Evolutionary conservation across 2,888 invertebrate species (phyloP).

Genomic region (Drosophila infuscata): DNA sequence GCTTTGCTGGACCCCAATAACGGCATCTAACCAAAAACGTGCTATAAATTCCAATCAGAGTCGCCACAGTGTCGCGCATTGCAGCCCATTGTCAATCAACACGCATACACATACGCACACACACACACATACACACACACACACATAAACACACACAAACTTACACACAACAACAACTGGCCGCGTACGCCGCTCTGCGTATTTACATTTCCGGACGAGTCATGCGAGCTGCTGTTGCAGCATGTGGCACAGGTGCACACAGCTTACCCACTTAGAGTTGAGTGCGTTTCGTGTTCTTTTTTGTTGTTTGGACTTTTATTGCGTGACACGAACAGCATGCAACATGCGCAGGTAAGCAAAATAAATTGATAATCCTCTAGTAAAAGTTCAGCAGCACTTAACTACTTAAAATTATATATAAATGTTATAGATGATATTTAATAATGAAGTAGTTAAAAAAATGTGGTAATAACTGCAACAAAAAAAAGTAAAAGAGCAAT

Average conservation of each 20-base stretch:
- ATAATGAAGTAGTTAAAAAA: neutral
- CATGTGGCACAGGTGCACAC: slow-evolving; percentile 38
- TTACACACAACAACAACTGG: slow-evolving; percentile 1
- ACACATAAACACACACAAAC: neutral
- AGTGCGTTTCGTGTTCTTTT: neutral
- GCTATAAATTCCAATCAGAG: slow-evolving; percentile 74
- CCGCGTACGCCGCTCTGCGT: slow-evolving; percentile 38
- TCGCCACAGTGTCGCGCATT: slow-evolving; percentile 43
- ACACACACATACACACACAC: slow-evolving; percentile 7
- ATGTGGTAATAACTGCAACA: neutral
- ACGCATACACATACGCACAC: slow-evolving; percentile 25
- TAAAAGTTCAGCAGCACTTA: neutral
- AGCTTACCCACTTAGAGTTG: slow-evolving; percentile 19
- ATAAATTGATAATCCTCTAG: neutral
- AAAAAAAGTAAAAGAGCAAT: neutral
- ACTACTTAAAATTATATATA: neutral
- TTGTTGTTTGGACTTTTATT: neutral
- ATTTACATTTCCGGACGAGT: slow-evolving; percentile 61
- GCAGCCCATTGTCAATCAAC: slow-evolving; percentile 64
- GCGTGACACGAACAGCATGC: slow-evolving; percentile 24
- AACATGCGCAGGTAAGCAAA: neutral
- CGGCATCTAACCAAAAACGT: slow-evolving; percentile 62
- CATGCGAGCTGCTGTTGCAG: slow-evolving; percentile 46
- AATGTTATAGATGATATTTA: neutral
- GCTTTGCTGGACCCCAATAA: slow-evolving; percentile 40